Evolutionary conservation across 1,140 invertebrate genomes (phyloP), one percentile per base, ranked within the genome.

Genomic region (Metopolophium dirhodum): DNA sequence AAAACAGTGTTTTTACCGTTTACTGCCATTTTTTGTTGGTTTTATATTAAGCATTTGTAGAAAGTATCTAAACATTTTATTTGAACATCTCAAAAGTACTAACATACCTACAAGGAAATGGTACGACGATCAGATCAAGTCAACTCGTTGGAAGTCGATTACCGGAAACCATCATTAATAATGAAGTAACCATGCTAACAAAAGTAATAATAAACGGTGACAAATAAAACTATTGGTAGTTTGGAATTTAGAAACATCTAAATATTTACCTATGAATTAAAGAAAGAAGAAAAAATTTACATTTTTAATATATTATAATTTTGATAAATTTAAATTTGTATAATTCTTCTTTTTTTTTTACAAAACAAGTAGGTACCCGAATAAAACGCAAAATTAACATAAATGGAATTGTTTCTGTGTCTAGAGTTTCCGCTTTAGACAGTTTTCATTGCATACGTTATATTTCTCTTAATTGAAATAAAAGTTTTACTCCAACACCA

Each of bases 391-490:
- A 77, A 77, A 77, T 77, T 77, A 77, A 77, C 30, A 77, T 77
- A 77, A 77, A 77, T n/a, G n/a, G 14, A 77, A 77, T 77, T 77
- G 61, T 77, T 77, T 77, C 30, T n/a, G n/a, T 77, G n/a, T 77
- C 14, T 77, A 77, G n/a, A 77, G 61, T 77, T 77, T 77, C 61
- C 14, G 30, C 51, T 54, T 54, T 54, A 54, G 51, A 77, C n/a
- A n/a, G 61, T 77, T 77, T 77, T n/a, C 61, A 77, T 77, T 77
- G 30, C 61, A 77, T 77, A n/a, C n/a, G 61, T 77, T n/a, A 77
- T 77, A 77, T 77, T 77, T n/a, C 14, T 77, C 30, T 77, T 77
- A 77, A 77, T 77, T 77, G 30, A n/a, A 77, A 77, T n/a, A 77
- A 77, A 77, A 77, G 61, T 77, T 77, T 77, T 77, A 77, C 61